Evolutionary conservation across 2,888 invertebrate genomes (phyloP), one percentile per base, ranked within the genome.

Genomic region (Drosophila bunnanda): DNA sequence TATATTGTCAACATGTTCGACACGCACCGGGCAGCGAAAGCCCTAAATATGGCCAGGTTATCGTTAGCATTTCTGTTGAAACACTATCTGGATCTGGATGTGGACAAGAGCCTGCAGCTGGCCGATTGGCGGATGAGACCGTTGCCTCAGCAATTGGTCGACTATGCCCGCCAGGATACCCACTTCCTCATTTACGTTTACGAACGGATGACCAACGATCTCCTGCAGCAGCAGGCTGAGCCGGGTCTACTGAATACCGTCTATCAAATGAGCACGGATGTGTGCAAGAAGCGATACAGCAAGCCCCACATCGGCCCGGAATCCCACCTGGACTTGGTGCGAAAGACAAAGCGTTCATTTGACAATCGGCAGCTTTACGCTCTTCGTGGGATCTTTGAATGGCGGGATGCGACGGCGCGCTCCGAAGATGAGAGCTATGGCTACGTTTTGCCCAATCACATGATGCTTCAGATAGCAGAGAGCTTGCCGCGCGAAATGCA

Each of bases 1-100:
- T 99, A 99, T 91, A 93, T 99, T 4, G 98, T 99, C 1, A 98
- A 99, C 79, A 94, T 99, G 95, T 99, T 99, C 91, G 99, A 99
- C 92, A 99, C 99, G 0, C 95, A 97, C 90, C 96, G 96, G 90
- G 99, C 98, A 0, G 96, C 97, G 0, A 95, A 95, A 77, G 93
- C 94, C 4, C 93, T 99, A 1, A 94, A 94, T 28, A 93, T 96
- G 72, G 93, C 95, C 0, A 94, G 95, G 17, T 93, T 96, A 2
- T 97, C 98, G 5, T 93, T 97, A 55, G 95, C 97, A 0, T 95
- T 95, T 91, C 93, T 99, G 39, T 93, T 99, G 38, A 93, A 95
- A 83, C 93, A 94, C 57, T 98, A 96, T 91, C 98, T 98, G 90
- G 92, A 94, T 46, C 93, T 98, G 25, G 93, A 95, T 67, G 95